phyloP scores from a whole-genome alignment of 53 echinoderm and acorn worm species.

The Arbacia lixula region DNA sequence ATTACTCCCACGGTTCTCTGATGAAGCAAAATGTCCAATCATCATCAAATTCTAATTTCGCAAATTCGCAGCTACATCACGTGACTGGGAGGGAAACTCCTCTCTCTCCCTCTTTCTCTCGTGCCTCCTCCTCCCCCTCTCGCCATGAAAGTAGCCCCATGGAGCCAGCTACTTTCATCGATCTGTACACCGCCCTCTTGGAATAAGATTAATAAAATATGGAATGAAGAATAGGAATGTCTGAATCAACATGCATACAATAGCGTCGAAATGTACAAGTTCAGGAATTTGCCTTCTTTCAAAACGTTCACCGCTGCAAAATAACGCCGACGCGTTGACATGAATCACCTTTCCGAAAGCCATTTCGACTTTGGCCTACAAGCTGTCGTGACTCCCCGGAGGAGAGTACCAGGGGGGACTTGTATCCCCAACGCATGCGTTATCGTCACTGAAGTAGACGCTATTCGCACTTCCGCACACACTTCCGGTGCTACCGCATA shows the following conservation, averaged over 20 bases:
- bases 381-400: conserved; percentile 79
- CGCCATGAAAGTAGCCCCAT: no score
- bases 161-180: not conserved
- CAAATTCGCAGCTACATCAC: conserved; percentile 16
- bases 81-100: not conserved
- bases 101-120: not conserved
- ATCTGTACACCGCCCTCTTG: conserved; percentile 1
- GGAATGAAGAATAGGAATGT: conserved; percentile 62
- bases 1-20: conserved; percentile 40
- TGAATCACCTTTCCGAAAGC: no score
- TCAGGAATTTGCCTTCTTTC: no score
- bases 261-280: conserved; percentile 23
- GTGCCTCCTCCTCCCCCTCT: not conserved
- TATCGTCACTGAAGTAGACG: conserved; percentile 70
- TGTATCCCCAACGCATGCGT: conserved; percentile 59
- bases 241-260: conserved; percentile 60
- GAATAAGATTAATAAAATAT: conserved; percentile 54
- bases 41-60: conserved; percentile 5
- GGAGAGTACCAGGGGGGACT: conserved; percentile 77
- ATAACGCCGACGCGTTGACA: no score
- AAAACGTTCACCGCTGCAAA: no score
- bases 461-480: conserved; percentile 72
- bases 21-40: conserved; percentile 44
- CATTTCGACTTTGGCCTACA: conserved; percentile 1
- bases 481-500: conserved; percentile 79